Evolutionary conservation across 2,113 vertebrate genomes (phyloP).

Genomic region (Nesoenas mayeri): DNA sequence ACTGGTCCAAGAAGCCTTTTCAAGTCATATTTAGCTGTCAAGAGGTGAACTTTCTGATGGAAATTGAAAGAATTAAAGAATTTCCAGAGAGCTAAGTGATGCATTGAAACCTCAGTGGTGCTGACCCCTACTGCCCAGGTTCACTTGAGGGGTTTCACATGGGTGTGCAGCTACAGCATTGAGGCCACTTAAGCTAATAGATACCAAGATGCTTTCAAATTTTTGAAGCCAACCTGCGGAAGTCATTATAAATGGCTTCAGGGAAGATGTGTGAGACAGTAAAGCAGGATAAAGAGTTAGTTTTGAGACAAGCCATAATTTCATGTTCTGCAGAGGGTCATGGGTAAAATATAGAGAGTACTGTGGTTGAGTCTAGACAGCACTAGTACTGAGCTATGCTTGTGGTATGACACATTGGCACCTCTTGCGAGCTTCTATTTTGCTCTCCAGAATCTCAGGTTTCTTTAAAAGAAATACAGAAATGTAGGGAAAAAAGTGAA

Average conservation of each 20-base stretch:
- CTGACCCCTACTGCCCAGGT: background rate
- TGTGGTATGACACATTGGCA: background rate
- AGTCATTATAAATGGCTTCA: background rate
- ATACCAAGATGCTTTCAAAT: background rate
- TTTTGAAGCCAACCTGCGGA: background rate
- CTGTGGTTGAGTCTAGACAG: background rate
- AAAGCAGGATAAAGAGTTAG: background rate
- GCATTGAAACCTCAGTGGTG: background rate
- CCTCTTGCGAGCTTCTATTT: background rate
- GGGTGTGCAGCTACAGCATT: background rate
- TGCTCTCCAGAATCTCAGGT: background rate
- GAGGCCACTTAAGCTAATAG: background rate
- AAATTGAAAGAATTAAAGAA: background rate
- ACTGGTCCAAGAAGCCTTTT: background rate
- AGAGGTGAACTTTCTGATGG: background rate
- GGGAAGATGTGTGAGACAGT: background rate
- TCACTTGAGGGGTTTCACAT: background rate
- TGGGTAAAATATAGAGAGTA: background rate
- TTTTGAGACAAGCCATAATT: background rate
- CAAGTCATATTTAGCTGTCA: background rate
- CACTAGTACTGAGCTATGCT: background rate
- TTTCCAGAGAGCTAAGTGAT: background rate
- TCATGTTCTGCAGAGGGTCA: background rate
- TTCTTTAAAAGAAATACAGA: background rate
- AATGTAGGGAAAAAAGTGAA: background rate